A percentile compares a stretch with the other conserved stretches of the same genome.
These are phyloP conservation scores for Sphaeridia pumilis DNA, from an alignment of 2,888 invertebrate species.

Conservation along the genomic window DNA sequence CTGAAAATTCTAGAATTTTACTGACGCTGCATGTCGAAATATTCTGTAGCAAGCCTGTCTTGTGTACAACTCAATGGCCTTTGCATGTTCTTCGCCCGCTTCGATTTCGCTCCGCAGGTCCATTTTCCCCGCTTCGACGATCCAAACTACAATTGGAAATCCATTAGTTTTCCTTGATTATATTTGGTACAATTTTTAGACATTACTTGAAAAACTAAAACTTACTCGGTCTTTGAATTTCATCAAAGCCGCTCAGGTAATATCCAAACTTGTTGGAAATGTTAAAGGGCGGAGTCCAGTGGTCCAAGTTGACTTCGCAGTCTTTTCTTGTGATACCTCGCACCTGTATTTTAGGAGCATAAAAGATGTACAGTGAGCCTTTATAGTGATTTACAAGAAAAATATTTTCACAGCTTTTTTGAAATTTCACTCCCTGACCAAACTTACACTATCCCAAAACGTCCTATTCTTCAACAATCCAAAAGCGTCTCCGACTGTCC, in stretches of 20 bases:
- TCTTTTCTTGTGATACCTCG: background rate
- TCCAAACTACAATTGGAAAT: background rate
- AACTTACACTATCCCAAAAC: slow-evolving; percentile 1
- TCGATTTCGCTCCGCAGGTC: background rate
- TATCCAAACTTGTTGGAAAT: background rate
- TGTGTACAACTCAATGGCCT: background rate
- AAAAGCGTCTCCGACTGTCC: background rate
- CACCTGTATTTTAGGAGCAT: background rate
- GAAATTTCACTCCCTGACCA: background rate
- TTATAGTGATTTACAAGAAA: background rate
- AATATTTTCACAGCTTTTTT: background rate
- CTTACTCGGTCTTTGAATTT: background rate
- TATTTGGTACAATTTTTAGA: background rate
- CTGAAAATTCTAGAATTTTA: no score
- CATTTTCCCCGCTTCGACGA: slow-evolving; percentile 1
- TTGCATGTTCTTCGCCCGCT: background rate
- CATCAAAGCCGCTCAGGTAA: background rate
- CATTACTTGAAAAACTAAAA: background rate
- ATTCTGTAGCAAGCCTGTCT: background rate
- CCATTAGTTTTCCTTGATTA: background rate
- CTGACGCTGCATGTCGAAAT: background rate
- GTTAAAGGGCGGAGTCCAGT: background rate
- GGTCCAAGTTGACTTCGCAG: background rate
- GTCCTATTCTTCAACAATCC: background rate
- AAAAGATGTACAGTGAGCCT: background rate